Evolutionary conservation across 2,113 vertebrate species (phyloP), one percentile per base, ranked within the genome.

Genomic region (Nycticorax nycticorax): DNA sequence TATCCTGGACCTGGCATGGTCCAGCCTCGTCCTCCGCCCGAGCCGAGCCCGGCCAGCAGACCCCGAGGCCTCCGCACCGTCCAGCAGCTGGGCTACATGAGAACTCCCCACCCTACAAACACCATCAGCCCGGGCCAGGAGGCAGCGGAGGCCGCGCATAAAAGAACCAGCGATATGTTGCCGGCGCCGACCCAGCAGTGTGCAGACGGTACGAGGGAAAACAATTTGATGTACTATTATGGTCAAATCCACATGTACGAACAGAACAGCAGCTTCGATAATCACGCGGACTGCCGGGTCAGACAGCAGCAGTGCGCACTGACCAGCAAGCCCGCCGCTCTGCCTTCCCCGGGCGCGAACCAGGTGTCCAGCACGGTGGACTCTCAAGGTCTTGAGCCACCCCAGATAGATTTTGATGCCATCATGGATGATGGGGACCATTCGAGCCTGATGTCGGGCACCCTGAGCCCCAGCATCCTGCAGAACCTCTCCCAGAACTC

Each of bases 351-450:
- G 0, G 99, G 99, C 45, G 96, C 98, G 19, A 99, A 99, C 97
- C 99, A 99, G 92, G 99, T 99, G 77, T 99, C 99, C 90, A 99
- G 99, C 96, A 99, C 99, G 0, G 99, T 98, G 85, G 99, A 99
- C 97, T 99, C 99, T 4, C 99, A 99, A 94, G 97, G 98, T 32
- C 92, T 99, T 47, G 99, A 99, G 95, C 97, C 99, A 1, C 97
- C 99, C 57, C 99, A 99, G 97, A 99, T 99, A 53, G 99, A 99
- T 98, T 99, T 99, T 35, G 99, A 99, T 67, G 98, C 99, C 95
- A 99, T 99, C 98, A 98, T 99, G 95, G 99, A 99, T 14, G 99
- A 99, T 22, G 99, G 99, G 6, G 99, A 99, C 76, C 99, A 99
- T 96, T 99, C 99, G 0, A 99, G 99, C 97, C 97, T 99, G 83